Percentiles rank a stretch among this genome's conserved stretches.
These are phyloP conservation scores for Tipula vernalis DNA, from an alignment of 2,888 invertebrate species.

Conservation along the genomic window DNA sequence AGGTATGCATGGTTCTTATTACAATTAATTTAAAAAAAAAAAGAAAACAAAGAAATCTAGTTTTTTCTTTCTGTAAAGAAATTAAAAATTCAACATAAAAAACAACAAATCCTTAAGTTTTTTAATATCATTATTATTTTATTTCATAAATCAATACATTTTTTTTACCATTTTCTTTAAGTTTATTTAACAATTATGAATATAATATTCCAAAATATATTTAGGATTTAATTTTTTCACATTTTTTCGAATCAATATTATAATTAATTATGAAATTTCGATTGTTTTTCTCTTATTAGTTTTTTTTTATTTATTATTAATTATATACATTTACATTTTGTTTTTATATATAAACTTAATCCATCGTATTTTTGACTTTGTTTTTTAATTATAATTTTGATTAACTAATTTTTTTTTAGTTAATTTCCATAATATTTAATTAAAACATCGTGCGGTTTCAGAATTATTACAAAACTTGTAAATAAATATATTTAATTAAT, in stretches of 20 bases:
- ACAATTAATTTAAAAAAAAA: background rate
- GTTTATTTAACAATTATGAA: background rate
- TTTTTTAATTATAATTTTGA: background rate
- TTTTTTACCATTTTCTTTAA: background rate
- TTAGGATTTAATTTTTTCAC: background rate
- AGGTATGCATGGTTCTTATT: slow-evolving; percentile 22
- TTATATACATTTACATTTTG: background rate
- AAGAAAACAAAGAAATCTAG: background rate
- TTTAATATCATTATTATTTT: background rate
- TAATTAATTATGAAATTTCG: background rate
- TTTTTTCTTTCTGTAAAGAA: background rate
- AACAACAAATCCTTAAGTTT: background rate
- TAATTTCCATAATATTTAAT: background rate
- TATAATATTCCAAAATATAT: background rate
- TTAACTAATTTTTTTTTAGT: background rate
- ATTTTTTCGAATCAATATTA: background rate
- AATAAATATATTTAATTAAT: background rate
- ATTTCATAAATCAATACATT: background rate
- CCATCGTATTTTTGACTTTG: background rate
- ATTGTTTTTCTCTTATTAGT: background rate
- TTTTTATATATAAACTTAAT: background rate
- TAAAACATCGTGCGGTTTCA: background rate
- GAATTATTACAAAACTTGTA: background rate
- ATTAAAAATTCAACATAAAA: background rate
- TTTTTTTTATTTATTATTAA: background rate